Percentiles rank a stretch among this genome's conserved stretches.
Evolutionary conservation across 1,140 invertebrate species (phyloP).

Genomic region (Cotesia vestalis): DNA sequence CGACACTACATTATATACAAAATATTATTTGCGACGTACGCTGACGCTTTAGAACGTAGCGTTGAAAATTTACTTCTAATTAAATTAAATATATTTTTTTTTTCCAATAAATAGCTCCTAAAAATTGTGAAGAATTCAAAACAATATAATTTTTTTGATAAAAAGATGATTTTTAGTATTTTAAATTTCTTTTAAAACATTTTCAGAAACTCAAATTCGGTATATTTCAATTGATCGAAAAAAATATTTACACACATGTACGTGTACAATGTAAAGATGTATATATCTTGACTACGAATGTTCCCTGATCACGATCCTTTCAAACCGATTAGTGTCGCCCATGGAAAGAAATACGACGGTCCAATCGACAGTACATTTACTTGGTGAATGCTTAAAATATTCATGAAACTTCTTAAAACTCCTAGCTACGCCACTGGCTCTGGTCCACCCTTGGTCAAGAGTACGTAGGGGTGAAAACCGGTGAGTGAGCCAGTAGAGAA

Average conservation of each 20-base stretch:
- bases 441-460: conserved; percentile 47
- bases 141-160: too few relatives aligned
- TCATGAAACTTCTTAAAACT: conserved; percentile 41
- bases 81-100: too few relatives aligned
- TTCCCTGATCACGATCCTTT: neutral
- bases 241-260: neutral
- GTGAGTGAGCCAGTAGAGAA: conserved; percentile 7
- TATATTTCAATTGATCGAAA: too few relatives aligned
- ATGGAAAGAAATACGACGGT: conserved; percentile 7
- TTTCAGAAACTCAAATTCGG: too few relatives aligned
- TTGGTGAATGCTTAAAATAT: conserved; percentile 38
- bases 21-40: too few relatives aligned
- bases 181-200: too few relatives aligned
- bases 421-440: conserved; percentile 48
- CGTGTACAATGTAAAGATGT: neutral
- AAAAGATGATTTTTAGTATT: too few relatives aligned
- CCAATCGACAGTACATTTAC: conserved; percentile 12
- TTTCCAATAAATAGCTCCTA: too few relatives aligned
- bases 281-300: conserved; percentile 4
- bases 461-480: conserved; percentile 19
- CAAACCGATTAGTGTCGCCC: neutral
- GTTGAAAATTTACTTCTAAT: too few relatives aligned
- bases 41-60: too few relatives aligned
- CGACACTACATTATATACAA: too few relatives aligned
- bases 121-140: too few relatives aligned